phyloP scores from a whole-genome alignment of 2,888 invertebrate species.

The Chromoteleia sp. region DNA sequence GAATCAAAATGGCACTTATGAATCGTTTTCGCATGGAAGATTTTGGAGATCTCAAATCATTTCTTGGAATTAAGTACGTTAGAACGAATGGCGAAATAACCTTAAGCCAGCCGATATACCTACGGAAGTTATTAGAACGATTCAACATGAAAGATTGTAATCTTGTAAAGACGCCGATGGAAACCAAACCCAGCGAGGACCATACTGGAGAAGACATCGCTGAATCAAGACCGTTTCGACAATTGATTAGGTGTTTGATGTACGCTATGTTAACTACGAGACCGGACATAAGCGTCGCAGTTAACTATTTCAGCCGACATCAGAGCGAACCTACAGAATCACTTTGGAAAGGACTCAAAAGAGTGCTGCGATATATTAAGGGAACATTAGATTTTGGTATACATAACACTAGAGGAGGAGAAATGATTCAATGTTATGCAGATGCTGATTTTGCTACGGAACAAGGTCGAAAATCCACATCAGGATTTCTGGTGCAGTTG shows the following conservation, averaged over 20 bases:
- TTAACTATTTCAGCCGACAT: constrained; percentile 43
- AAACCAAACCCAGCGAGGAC: too few species aligned
- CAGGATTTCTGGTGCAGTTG: constrained; percentile 75
- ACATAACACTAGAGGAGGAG: neutral
- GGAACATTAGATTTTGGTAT: constrained; percentile 31
- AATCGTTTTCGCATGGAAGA: constrained; percentile 77
- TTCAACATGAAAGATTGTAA: constrained; percentile 76
- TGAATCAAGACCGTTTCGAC: constrained; percentile 69
- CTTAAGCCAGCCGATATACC: too few species aligned
- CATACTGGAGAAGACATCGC: too few species aligned
- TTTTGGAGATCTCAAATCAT: constrained; percentile 71
- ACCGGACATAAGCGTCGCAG: constrained; percentile 61
- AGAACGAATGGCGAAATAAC: too few species aligned
- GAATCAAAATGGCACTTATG: too few species aligned
- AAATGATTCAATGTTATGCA: constrained; percentile 2
- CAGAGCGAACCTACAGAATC: constrained; percentile 39
- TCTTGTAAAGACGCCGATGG: constrained; percentile 71
- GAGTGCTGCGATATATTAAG: constrained; percentile 60
- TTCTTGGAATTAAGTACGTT: constrained; percentile 75
- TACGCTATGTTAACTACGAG: constrained; percentile 61
- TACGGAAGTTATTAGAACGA: constrained; percentile 72
- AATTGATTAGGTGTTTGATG: constrained; percentile 70
- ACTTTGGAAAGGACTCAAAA: constrained; percentile 56
- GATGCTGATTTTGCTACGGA: constrained; percentile 12
- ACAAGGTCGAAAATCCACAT: constrained; percentile 73